These are phyloP conservation scores for Recurvirostra avosetta DNA, from an alignment of 2,113 vertebrate species.

Conservation along the genomic window DNA sequence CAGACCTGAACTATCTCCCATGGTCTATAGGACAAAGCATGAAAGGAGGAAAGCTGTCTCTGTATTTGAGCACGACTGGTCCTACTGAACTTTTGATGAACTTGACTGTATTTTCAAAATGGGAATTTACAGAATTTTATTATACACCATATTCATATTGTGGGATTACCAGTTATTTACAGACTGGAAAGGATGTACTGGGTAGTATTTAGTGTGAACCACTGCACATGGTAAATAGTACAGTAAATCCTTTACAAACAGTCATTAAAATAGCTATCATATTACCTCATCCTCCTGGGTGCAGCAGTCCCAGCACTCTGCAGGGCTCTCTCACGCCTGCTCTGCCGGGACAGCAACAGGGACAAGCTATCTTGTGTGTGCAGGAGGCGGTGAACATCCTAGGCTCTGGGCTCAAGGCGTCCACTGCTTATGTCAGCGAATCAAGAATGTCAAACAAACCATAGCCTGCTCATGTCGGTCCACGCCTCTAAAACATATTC, in stretches of 20 bases:
- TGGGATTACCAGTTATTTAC: background rate
- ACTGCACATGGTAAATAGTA: background rate
- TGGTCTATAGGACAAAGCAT: background rate
- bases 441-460: background rate
- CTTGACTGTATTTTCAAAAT: background rate
- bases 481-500: background rate
- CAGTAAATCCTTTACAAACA: constrained; percentile 36
- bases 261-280: background rate
- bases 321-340: background rate
- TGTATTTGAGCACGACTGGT: background rate
- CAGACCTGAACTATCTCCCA: background rate
- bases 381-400: rapidly evolving
- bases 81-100: background rate
- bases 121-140: background rate
- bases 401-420: background rate
- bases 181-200: background rate
- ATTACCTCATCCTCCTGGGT: background rate
- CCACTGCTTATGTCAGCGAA: background rate
- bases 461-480: background rate
- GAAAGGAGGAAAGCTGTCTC: background rate
- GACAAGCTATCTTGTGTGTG: background rate
- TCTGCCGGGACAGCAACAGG: background rate
- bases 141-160: background rate
- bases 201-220: background rate
- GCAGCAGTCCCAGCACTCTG: background rate